Conservation (phyloP, 2,888 invertebrate genomes). For the Dorcus parallelipipedus region DNA sequence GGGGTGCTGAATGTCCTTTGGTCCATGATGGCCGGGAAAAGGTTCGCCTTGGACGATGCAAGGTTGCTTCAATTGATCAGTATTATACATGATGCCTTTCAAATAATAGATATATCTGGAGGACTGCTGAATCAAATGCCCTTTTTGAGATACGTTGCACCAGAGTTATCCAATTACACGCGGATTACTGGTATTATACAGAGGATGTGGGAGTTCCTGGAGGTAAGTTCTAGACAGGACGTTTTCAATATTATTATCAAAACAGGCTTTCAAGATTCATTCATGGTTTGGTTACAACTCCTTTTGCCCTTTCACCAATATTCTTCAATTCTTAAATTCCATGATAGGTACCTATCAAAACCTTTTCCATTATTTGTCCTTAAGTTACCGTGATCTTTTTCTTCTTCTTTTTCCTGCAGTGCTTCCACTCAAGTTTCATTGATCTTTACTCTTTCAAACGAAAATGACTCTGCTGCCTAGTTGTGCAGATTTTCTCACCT, state of each 20-base stretch:
- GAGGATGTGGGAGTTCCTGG: constrained; percentile 49
- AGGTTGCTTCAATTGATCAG: constrained; percentile 55
- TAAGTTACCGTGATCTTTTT: too few species aligned
- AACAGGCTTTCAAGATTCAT: too few species aligned
- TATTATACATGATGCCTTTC: constrained; percentile 61
- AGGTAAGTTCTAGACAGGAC: constrained; percentile 2
- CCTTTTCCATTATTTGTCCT: too few species aligned
- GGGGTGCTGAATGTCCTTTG: constrained; percentile 67
- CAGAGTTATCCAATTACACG: constrained; percentile 61
- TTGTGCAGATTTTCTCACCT: too few species aligned
- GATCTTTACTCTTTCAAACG: too few species aligned
- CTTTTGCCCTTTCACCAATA: too few species aligned
- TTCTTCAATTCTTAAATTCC: too few species aligned
- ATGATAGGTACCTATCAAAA: too few species aligned
- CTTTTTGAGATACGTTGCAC: constrained; percentile 62
- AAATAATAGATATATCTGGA: constrained; percentile 62
- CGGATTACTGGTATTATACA: constrained; percentile 52
- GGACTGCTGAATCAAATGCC: constrained; percentile 68
- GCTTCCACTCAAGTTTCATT: too few species aligned
- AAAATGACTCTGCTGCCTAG: too few species aligned
- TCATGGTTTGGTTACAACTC: too few species aligned
- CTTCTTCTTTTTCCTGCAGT: too few species aligned
- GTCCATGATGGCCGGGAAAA: constrained; percentile 65
- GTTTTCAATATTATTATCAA: background rate
- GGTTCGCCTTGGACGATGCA: constrained; percentile 60